A percentile compares a stretch with the other conserved stretches of the same genome.
Conservation (phyloP, 2,888 invertebrate genomes). For the Dusona sp. region DNA sequence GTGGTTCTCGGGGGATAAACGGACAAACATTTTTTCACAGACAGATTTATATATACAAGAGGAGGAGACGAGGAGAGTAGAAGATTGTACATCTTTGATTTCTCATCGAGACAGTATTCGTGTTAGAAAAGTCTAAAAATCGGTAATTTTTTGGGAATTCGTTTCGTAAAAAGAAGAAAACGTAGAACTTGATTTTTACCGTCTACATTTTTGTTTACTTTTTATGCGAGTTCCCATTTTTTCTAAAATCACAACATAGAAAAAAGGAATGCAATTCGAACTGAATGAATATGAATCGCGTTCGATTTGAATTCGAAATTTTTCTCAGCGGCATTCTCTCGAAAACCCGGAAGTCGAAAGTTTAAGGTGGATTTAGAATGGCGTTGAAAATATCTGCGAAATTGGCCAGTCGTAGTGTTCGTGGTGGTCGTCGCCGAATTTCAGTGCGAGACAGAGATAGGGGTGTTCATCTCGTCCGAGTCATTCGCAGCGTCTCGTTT, state of each 20-base stretch:
- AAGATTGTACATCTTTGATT: no score
- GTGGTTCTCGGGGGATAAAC: no score
- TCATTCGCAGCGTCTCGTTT: conserved; percentile 20
- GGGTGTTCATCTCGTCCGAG: conserved; percentile 35
- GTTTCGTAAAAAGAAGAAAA: background rate
- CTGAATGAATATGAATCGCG: background rate
- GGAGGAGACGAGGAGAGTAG: no score
- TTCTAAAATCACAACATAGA: no score
- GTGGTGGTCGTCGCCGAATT: conserved; percentile 47
- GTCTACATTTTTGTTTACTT: background rate
- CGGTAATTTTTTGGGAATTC: background rate
- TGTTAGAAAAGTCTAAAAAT: background rate
- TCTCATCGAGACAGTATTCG: background rate
- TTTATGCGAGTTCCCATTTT: background rate
- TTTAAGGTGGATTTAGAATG: conserved; percentile 60
- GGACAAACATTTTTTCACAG: no score
- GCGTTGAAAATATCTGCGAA: conserved; percentile 55
- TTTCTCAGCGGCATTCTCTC: background rate
- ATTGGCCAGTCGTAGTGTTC: conserved; percentile 50
- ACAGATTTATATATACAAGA: no score
- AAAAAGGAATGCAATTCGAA: no score
- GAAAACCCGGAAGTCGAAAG: conserved; percentile 65
- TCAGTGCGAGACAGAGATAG: conserved; percentile 50
- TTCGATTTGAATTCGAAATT: background rate
- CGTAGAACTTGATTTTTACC: background rate